Conservation (phyloP, 2,113 vertebrate genomes). For the Aplodontia rufa region DNA sequence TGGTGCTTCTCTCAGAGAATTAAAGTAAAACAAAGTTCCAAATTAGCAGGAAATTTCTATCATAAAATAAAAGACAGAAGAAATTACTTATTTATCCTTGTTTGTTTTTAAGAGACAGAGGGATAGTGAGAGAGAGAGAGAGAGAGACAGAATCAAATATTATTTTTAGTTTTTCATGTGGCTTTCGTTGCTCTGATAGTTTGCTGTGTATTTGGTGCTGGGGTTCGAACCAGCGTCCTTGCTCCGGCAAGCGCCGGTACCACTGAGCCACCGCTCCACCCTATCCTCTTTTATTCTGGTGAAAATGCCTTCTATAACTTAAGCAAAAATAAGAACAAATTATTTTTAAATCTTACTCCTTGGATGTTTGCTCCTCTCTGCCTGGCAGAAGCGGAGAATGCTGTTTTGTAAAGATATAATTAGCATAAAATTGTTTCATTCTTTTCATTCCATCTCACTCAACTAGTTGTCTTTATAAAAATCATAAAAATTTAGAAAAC, state of each 20-base stretch:
- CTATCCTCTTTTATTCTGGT: no score
- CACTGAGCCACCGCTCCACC: no score
- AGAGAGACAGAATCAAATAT: no score
- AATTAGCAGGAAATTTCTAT: background rate
- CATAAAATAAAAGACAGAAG: background rate
- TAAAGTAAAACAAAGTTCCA: background rate
- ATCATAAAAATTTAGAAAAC: conserved; percentile 8
- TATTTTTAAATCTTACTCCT: background rate
- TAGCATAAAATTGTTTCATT: background rate
- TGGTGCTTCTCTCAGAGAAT: background rate
- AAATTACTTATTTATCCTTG: background rate
- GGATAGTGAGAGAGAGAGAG: no score
- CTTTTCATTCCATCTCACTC: background rate
- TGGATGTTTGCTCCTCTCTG: background rate
- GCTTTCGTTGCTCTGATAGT: no score
- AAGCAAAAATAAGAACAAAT: background rate
- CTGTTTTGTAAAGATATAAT: background rate
- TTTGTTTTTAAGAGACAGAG: no score
- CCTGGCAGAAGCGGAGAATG: background rate
- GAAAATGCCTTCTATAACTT: background rate
- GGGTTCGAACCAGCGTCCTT: no score
- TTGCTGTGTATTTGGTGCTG: no score
- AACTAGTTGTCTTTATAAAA: no score
- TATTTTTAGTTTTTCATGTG: no score
- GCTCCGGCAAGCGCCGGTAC: no score